These are phyloP conservation scores for Autographa gamma DNA, from an alignment of 2,888 invertebrate species.

Conservation along the genomic window DNA sequence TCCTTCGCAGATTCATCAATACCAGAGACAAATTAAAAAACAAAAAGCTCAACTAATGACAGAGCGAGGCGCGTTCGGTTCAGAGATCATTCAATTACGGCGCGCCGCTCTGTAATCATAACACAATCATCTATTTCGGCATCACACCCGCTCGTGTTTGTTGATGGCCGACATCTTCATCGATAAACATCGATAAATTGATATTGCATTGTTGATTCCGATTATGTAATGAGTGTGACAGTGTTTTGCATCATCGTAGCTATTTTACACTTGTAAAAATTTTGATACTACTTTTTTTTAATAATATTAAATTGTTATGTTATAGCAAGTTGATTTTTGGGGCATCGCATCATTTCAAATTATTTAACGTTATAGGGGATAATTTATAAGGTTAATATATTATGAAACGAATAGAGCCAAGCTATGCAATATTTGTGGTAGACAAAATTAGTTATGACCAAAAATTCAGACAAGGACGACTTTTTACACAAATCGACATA, in stretches of 20 bases:
- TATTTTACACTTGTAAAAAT: too few relatives aligned
- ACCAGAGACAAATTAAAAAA: slow-evolving; percentile 61
- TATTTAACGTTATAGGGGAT: neutral
- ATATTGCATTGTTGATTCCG: slow-evolving; percentile 58
- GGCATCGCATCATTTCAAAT: neutral
- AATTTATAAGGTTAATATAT: neutral
- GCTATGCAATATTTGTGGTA: neutral
- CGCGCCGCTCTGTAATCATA: slow-evolving; percentile 83
- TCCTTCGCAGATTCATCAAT: slow-evolving; percentile 59
- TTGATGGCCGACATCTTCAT: slow-evolving; percentile 65
- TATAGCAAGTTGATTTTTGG: neutral
- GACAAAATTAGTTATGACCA: neutral
- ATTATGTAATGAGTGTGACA: slow-evolving; percentile 35
- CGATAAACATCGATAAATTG: slow-evolving; percentile 64
- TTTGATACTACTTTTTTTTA: too few relatives aligned
- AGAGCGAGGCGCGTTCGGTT: slow-evolving; percentile 60
- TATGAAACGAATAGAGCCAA: neutral
- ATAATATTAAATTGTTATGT: too few relatives aligned
- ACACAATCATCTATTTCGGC: slow-evolving; percentile 81
- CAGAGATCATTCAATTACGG: slow-evolving; percentile 68
- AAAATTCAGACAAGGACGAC: neutral
- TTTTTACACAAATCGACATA: slow-evolving; percentile 3
- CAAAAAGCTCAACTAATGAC: slow-evolving; percentile 69
- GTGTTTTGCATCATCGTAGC: slow-evolving; percentile 12
- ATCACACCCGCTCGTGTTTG: slow-evolving; percentile 66